These are phyloP conservation scores for Polyodon spathula DNA, from an alignment of 2,113 vertebrate genomes.

Conservation along the genomic window DNA sequence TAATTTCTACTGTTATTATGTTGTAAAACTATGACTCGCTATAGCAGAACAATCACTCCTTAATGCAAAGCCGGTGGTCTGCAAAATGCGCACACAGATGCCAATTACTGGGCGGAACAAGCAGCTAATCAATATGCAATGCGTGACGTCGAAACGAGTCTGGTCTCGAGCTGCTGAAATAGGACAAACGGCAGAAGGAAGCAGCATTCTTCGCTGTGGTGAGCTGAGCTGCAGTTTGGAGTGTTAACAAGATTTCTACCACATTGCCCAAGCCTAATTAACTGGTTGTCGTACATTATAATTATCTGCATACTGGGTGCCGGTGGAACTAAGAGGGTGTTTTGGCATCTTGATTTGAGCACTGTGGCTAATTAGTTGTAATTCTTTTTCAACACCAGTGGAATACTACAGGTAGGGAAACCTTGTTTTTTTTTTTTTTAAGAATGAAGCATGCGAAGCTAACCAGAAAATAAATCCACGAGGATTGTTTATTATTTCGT, in stretches of 20 bases:
- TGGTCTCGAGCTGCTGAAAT: slow-evolving; percentile 67
- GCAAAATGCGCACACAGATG: slow-evolving; percentile 50
- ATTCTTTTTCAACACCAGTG: slow-evolving; percentile 25
- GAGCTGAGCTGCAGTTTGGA: slow-evolving; percentile 40
- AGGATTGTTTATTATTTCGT: too few relatives aligned
- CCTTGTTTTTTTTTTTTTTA: too few relatives aligned
- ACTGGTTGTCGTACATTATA: slow-evolving; percentile 10
- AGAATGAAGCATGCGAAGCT: too few relatives aligned
- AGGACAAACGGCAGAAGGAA: slow-evolving; percentile 61
- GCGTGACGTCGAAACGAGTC: slow-evolving; percentile 74
- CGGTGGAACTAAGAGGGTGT: slow-evolving; percentile 35
- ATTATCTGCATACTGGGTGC: slow-evolving; percentile 13
- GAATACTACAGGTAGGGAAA: slow-evolving; percentile 48
- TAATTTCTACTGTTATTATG: neutral
- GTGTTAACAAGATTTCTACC: slow-evolving; percentile 28
- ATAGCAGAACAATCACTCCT: neutral
- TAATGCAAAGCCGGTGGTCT: neutral
- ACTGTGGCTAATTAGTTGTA: slow-evolving; percentile 25
- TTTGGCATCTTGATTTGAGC: slow-evolving; percentile 27
- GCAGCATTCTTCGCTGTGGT: slow-evolving; percentile 44
- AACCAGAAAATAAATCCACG: too few relatives aligned
- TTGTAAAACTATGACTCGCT: neutral
- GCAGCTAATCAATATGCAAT: slow-evolving; percentile 48
- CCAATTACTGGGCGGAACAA: slow-evolving; percentile 54
- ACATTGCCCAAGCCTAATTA: slow-evolving; percentile 20